Conservation (phyloP, 2,888 invertebrate species). For the Oscheius onirici region DNA sequence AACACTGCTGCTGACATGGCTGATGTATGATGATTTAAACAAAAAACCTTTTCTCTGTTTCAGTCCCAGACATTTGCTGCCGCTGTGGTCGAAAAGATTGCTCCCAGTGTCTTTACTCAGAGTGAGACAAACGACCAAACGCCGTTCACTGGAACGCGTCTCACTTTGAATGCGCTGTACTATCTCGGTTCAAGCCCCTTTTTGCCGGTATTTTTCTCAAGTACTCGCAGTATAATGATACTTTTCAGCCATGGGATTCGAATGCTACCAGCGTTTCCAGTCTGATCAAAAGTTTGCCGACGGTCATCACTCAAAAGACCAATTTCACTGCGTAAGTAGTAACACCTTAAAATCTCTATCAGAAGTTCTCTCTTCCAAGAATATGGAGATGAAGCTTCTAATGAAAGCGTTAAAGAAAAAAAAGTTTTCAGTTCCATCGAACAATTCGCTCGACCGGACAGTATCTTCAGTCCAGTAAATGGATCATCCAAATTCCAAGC, state of each 20-base stretch:
- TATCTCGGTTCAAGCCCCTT: not conserved
- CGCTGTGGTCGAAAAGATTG: not conserved
- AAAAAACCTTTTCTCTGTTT: not conserved
- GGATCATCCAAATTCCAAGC: not conserved
- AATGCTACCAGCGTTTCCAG: not conserved
- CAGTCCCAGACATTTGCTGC: not conserved
- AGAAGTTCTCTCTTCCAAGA: too few species aligned
- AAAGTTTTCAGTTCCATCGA: not conserved
- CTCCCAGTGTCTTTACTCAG: not conserved
- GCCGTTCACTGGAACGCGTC: not conserved
- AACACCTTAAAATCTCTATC: too few species aligned
- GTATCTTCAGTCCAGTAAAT: not conserved
- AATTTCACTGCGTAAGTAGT: not conserved
- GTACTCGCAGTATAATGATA: not conserved
- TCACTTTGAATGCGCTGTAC: not conserved
- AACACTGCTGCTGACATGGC: not conserved
- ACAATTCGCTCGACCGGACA: not conserved
- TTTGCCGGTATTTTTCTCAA: not conserved
- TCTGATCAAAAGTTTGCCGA: not conserved
- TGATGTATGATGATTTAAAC: not conserved
- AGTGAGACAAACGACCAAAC: not conserved
- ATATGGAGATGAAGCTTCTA: too few species aligned
- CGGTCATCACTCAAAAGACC: not conserved
- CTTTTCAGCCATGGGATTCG: not conserved
- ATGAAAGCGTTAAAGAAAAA: not conserved